phyloP scores from a whole-genome alignment of 2,797 vertebrate species.

The Poeciliopsis paucimaculata region DNA sequence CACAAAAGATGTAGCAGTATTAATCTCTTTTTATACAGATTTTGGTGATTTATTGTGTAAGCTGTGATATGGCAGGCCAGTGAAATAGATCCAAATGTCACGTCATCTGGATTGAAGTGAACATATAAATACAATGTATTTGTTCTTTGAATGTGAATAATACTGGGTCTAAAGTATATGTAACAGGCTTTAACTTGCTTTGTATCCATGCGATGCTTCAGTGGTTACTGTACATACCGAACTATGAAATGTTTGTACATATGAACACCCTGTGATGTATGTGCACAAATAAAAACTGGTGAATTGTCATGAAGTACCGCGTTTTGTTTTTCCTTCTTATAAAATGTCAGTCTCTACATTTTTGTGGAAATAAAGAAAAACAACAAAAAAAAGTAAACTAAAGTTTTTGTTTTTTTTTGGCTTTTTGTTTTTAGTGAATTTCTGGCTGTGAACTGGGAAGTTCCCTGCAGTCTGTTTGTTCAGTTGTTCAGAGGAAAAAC shows the following conservation, averaged over 20 bases:
- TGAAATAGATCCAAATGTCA: conserved; percentile 42
- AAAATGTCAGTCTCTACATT: not conserved
- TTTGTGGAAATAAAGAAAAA: not conserved
- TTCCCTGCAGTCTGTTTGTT: no score
- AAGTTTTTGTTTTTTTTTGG: not conserved
- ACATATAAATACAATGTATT: conserved; percentile 68
- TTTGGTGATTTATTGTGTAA: conserved; percentile 37
- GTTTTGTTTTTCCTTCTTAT: not conserved
- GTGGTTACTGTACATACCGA: conserved; percentile 17
- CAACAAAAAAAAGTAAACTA: not conserved
- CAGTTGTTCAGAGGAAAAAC: not conserved
- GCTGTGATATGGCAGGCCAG: conserved; percentile 30
- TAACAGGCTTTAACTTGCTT: conserved; percentile 39
- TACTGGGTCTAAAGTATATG: conserved; percentile 12
- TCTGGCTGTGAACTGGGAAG: not conserved
- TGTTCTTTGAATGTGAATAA: conserved; percentile 57
- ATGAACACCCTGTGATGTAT: conserved; percentile 17
- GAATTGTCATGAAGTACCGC: not conserved
- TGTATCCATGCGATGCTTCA: conserved; percentile 30
- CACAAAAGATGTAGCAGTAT: conserved; percentile 21
- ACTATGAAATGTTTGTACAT: conserved; percentile 28
- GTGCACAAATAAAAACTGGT: conserved; percentile 39
- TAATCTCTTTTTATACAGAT: conserved; percentile 11
- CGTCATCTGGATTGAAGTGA: conserved; percentile 43
- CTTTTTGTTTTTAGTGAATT: not conserved